These are phyloP conservation scores for Tamias sibiricus DNA, from an alignment of 2,113 vertebrate genomes.

Conservation along the genomic window DNA sequence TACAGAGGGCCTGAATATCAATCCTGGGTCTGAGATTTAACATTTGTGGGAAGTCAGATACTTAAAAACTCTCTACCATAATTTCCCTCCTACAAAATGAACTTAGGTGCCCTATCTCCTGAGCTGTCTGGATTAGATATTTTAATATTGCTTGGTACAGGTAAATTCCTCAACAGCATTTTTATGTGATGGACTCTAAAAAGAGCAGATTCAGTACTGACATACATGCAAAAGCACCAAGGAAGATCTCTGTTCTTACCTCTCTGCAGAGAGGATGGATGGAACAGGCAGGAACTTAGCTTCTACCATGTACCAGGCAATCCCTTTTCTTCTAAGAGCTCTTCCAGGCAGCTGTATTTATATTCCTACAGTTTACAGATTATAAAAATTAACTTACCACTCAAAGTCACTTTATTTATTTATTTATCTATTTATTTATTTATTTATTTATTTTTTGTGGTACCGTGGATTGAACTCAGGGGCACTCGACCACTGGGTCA, in stretches of 20 bases:
- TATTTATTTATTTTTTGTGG: no score
- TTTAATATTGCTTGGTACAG: background rate
- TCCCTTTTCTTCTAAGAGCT: background rate
- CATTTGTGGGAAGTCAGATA: background rate
- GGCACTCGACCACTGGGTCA: no score
- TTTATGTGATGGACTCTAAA: background rate
- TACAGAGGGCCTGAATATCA: background rate
- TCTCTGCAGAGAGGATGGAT: background rate
- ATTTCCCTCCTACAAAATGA: background rate
- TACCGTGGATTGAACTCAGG: no score
- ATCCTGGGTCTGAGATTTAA: background rate
- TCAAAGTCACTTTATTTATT: background rate
- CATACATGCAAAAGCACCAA: background rate
- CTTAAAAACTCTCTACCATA: background rate
- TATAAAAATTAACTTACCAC: background rate
- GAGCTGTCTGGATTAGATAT: background rate
- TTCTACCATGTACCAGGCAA: background rate
- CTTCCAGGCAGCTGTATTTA: background rate
- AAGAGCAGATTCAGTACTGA: background rate
- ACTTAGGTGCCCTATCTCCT: background rate
- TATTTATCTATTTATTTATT: no score
- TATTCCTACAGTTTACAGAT: background rate
- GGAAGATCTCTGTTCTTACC: background rate
- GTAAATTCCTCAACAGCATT: background rate
- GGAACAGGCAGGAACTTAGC: background rate